Conservation (phyloP, 2,797 vertebrate genomes). For the Pseudotriccus pelzelni region DNA sequence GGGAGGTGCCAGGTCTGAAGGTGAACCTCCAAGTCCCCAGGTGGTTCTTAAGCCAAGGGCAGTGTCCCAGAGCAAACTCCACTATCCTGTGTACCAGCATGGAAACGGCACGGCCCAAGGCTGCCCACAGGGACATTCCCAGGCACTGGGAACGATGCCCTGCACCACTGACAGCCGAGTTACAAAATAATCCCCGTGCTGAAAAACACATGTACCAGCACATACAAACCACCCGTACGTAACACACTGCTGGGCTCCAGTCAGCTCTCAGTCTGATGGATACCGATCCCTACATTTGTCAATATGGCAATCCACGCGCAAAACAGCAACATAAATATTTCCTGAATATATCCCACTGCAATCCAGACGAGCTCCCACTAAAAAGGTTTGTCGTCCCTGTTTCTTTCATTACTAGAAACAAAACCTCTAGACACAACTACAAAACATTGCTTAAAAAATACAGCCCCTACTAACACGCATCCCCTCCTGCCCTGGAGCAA, state of each 20-base stretch:
- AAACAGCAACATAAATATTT: background rate
- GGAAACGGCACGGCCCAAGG: background rate
- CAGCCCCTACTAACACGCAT: fast-evolving
- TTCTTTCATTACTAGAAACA: background rate
- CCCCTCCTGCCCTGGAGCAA: background rate
- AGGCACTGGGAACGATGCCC: background rate
- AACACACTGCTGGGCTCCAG: background rate
- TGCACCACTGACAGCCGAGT: background rate
- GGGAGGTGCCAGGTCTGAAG: background rate
- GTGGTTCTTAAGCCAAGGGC: background rate
- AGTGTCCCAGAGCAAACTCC: background rate
- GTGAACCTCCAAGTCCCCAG: background rate
- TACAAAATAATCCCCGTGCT: background rate
- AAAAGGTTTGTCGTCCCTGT: background rate
- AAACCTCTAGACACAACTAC: background rate
- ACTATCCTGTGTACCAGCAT: background rate
- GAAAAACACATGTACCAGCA: background rate
- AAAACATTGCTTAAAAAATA: background rate
- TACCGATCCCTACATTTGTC: background rate
- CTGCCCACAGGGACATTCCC: background rate
- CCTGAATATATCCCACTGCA: background rate
- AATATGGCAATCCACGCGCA: background rate
- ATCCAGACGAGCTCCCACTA: background rate
- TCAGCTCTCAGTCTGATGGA: background rate
- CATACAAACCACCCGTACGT: background rate